phyloP scores from a whole-genome alignment of 2,888 invertebrate genomes.

The Drosophila dives region DNA sequence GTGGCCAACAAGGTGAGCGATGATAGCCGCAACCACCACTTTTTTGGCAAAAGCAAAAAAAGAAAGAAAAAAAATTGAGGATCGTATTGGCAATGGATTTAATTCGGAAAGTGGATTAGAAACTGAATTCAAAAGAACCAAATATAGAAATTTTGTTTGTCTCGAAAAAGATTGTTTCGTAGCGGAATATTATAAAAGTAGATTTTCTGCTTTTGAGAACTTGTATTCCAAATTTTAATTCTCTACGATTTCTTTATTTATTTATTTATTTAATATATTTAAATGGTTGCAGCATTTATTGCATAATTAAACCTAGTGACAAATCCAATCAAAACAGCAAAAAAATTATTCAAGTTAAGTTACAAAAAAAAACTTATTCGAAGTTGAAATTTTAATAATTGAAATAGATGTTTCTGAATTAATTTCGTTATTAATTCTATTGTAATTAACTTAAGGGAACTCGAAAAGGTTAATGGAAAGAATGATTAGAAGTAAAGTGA shows the following conservation, averaged over 20 bases:
- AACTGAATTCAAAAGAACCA: not conserved
- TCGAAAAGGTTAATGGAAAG: not conserved
- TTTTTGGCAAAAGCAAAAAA: not conserved
- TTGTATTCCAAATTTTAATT: not conserved
- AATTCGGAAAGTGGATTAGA: not conserved
- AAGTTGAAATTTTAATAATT: not conserved
- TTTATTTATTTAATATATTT: no score
- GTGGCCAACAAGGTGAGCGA: slow-evolving; percentile 31
- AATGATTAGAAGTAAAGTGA: not conserved
- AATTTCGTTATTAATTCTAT: not conserved
- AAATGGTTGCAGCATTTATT: no score
- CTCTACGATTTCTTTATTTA: not conserved
- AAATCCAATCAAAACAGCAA: not conserved
- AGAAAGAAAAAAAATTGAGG: not conserved
- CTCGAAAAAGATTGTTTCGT: not conserved
- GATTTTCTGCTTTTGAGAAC: not conserved
- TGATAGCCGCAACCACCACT: slow-evolving; percentile 10
- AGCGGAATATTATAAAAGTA: not conserved
- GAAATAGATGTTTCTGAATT: not conserved
- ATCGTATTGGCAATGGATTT: slow-evolving; percentile 30
- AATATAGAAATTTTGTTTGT: not conserved
- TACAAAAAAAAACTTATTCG: not conserved
- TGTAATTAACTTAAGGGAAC: not conserved
- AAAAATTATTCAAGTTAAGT: not conserved
- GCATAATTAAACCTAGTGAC: no score